These are phyloP conservation scores for Cuculus canorus DNA, from an alignment of 2,797 vertebrate genomes.

Conservation along the genomic window DNA sequence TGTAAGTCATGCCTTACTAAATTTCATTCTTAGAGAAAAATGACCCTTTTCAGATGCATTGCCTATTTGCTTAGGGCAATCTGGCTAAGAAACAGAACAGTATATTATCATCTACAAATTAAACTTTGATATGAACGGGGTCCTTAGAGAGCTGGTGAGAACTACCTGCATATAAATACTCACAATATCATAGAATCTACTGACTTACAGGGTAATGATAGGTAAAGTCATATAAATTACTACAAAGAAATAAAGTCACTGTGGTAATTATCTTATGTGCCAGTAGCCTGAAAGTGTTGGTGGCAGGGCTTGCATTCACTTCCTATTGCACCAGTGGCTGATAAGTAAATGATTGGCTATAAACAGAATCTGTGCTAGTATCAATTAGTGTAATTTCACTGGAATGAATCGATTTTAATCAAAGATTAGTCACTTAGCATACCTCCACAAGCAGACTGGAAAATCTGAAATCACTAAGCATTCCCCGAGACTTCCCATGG, in stretches of 20 bases:
- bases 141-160: constrained; percentile 27
- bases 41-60: constrained; percentile 5
- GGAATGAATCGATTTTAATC: neutral
- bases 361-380: neutral
- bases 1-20: neutral
- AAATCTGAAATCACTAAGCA: neutral
- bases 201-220: neutral
- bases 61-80: neutral
- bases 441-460: neutral
- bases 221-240: neutral
- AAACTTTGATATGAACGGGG: constrained; percentile 33
- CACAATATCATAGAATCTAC: neutral
- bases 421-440: neutral
- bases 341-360: neutral
- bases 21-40: constrained; percentile 10
- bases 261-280: neutral
- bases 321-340: neutral
- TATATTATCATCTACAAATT: constrained; percentile 48
- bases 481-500: neutral
- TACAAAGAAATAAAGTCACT: constrained; percentile 3
- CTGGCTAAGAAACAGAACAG: neutral
- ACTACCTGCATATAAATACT: constrained; percentile 32
- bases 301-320: neutral
- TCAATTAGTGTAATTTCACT: neutral
- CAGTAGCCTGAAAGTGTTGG: neutral